Base-by-base conservation (phyloP, 2,113 vertebrate genomes). In the Pomatostomus ruficeps region DNA sequence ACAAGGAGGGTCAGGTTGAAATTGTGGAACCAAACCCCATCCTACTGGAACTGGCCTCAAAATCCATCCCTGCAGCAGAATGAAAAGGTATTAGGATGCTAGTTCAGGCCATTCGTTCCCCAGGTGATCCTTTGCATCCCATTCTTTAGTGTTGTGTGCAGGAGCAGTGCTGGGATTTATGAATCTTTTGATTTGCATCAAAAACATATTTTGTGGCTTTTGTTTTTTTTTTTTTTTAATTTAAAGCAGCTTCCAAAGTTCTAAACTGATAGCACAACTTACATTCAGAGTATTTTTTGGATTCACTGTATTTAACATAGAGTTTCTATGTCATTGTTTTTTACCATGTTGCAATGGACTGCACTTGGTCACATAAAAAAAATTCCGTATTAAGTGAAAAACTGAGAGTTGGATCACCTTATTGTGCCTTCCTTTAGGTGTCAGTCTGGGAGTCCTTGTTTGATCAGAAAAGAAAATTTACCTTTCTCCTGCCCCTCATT, bases 1-100 rank as follows among this genome's bases (percentile, higher is more conserved):
- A 93, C 88, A 81, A 91, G 89, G 61, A 95, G 93, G 78, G 95
- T 96, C 90, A 84, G 28, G 45, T 92, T 16, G 59, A 96, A 97
- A 82, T 55, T 75, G 54, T 93, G 95, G 94, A 83, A 91, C 76
- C 57, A 96, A 92, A 92, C 75, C 63, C 4, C 3, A 83, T 52
- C 75, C 59, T 7, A 1, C n/a, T 9, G 7, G 71, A 94, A 67
- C 36, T 82, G 77, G 81, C 58, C 85, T 85, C 89, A 82, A 40
- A 83, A 63, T 62, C 59, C 59, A 62, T 79, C 59, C 43, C 59
- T 89, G 54, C 76, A 55, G 40, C 67, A 63, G 62, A 85, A 43
- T 48, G 36, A 58, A 91, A 16, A 36, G 55, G 35, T 2, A 3
- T n/a, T 79, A 40, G 72, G 57, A 38, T 85, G 48, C 16, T 3